Conservation (phyloP, 2,113 vertebrate species). For the Dipodomys stephensi region DNA sequence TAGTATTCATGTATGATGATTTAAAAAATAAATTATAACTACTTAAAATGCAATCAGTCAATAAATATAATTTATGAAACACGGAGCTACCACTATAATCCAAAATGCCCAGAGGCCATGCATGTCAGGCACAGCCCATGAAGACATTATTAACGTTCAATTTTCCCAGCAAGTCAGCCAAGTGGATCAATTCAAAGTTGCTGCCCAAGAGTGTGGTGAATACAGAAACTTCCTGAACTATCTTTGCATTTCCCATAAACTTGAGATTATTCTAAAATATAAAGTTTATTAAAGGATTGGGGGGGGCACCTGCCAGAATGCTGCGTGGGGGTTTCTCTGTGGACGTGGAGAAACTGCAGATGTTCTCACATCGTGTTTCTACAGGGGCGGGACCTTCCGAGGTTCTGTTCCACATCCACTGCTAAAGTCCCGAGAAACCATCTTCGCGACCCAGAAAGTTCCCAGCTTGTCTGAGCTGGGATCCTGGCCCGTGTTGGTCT, state of each 20-base stretch:
- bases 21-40: too few relatives aligned
- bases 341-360: conserved; percentile 21
- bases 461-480: not conserved
- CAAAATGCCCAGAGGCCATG: not conserved
- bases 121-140: not conserved
- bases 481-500: not conserved
- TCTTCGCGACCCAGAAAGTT: not conserved
- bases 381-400: not conserved
- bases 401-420: not conserved
- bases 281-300: not conserved
- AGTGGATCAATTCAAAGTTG: not conserved
- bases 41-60: too few relatives aligned
- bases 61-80: not conserved
- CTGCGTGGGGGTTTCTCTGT: not conserved
- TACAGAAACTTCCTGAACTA: not conserved
- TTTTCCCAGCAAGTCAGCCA: not conserved
- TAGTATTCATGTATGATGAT: too few relatives aligned
- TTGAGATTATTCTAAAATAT: not conserved
- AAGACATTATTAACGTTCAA: conserved; percentile 4
- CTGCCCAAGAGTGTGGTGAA: not conserved
- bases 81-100: not conserved
- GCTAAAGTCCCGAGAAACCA: not conserved
- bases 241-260: conserved; percentile 24
- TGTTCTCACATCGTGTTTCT: not conserved
- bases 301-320: not conserved